Evolutionary conservation across 2,113 vertebrate genomes (phyloP), one percentile per base, ranked within the genome.

Genomic region (Procavia capensis): DNA sequence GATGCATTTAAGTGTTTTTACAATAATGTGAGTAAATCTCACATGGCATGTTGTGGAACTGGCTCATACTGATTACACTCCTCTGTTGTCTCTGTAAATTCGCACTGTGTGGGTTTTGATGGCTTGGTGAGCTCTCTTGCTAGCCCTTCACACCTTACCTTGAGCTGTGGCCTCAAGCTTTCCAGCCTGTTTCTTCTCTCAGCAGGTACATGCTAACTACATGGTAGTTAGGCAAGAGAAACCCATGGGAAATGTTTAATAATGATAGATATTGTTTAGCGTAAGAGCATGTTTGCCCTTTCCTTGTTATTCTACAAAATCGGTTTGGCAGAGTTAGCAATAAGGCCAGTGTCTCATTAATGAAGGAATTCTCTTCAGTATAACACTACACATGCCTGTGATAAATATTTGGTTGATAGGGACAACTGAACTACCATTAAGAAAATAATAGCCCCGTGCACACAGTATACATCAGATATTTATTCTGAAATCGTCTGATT

Each of bases 341-440:
- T 39, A 47, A 94, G 43, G 22, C 54, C 61, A 39, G 47, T 75
- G 29, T 85, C 80, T 84, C 54, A 66, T 83, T 88, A 82, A 70
- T 66, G 47, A 85, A 31, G 5, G 2, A 43, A 93, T 96, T 93
- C 29, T 89, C 74, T 96, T 86, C 91, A 64, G 72, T 8, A 20
- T 43, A 87, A 31, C 36, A 76, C 50, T 1, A 3, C 47, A 43
- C 3, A 34, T 50, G 31, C 22, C 43, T 89, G 20, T 24, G 66
- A 39, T 84, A 90, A 94, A 82, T 25, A 92, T 88, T 81, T 36
- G 39, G 43, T 57, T 90, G 27, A 88, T 85, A 88, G 6, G 7
- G 3, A 20, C 95, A 91, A 66, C n/a, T 39, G 68, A 85, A 86
- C 80, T 94, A n/a, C 75, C 36, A 82, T 9, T 47, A 76, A 47